Evolutionary conservation across 2,797 vertebrate genomes (phyloP).

Genomic region (Novumbra hubbsi): DNA sequence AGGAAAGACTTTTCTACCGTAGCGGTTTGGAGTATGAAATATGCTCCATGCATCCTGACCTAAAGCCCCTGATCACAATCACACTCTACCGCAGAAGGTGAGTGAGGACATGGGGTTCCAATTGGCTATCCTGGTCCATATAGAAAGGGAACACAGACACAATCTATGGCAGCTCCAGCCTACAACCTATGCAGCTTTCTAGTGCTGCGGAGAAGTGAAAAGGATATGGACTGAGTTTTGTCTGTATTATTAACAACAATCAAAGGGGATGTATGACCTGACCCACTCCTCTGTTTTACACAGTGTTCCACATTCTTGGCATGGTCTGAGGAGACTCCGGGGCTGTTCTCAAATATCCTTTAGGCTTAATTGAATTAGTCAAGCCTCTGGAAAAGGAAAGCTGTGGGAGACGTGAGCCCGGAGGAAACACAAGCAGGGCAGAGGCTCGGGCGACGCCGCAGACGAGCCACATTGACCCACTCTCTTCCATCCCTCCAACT

Average conservation of each 20-base stretch:
- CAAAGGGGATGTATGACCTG: conserved; percentile 39
- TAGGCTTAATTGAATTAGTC: conserved; percentile 58
- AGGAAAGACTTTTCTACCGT: conserved; percentile 29
- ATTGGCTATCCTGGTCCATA: conserved; percentile 21
- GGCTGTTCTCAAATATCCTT: conserved; percentile 55
- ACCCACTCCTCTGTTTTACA: conserved; percentile 44
- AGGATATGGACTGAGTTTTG: conserved; percentile 49
- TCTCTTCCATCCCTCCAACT: background rate
- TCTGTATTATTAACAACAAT: conserved; percentile 45
- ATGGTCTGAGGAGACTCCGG: conserved; percentile 32
- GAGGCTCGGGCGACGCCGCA: background rate
- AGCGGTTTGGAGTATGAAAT: conserved; percentile 17
- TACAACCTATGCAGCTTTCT: background rate
- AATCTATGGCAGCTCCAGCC: background rate
- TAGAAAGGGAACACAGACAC: conserved; percentile 28
- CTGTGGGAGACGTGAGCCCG: conserved; percentile 54
- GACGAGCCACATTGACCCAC: background rate
- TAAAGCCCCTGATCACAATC: conserved; percentile 11
- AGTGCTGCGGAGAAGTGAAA: background rate
- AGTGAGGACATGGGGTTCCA: conserved; percentile 31
- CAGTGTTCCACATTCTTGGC: conserved; percentile 52
- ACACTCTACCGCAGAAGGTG: conserved; percentile 20
- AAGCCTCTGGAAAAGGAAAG: conserved; percentile 59
- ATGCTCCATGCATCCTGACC: conserved; percentile 20
- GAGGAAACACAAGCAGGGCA: conserved; percentile 11